Conservation (phyloP, 1,140 invertebrate genomes). For the Delia radicum region DNA sequence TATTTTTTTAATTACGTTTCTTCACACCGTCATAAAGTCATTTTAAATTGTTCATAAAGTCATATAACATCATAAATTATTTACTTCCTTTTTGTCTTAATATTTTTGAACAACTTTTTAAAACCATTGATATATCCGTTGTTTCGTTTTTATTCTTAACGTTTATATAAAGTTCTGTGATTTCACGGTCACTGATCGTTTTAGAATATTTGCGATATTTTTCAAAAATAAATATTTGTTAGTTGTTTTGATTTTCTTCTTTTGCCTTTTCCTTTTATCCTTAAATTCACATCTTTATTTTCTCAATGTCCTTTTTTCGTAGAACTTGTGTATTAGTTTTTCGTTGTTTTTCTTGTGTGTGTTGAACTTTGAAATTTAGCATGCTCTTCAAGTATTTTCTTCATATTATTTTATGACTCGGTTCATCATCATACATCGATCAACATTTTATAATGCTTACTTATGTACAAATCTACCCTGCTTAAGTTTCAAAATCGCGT, state of each 20-base stretch:
- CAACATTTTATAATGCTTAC: not conserved
- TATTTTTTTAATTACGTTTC: not conserved
- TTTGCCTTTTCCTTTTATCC: not conserved
- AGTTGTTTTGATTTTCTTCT: constrained; percentile 6
- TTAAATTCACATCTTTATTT: not conserved
- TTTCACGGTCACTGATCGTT: constrained; percentile 28
- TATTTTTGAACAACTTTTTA: too few relatives aligned
- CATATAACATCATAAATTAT: constrained; percentile 20
- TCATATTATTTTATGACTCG: not conserved
- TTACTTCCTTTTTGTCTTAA: constrained; percentile 16
- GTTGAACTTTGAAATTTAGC: not conserved
- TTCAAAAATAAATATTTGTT: not conserved
- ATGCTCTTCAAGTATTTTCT: not conserved
- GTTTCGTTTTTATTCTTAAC: not conserved
- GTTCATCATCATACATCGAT: not conserved
- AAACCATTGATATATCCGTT: not conserved
- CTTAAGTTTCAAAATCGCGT: not conserved
- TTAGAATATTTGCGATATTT: not conserved
- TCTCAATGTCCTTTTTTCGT: constrained; percentile 1
- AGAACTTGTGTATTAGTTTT: not conserved
- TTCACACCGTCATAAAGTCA: constrained; percentile 16
- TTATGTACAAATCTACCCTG: too few relatives aligned
- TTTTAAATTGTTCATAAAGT: constrained; percentile 8
- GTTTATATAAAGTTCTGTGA: constrained; percentile 14
- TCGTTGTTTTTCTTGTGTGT: not conserved